Conservation (phyloP, 1,140 invertebrate genomes). For the Homarus americanus region DNA sequence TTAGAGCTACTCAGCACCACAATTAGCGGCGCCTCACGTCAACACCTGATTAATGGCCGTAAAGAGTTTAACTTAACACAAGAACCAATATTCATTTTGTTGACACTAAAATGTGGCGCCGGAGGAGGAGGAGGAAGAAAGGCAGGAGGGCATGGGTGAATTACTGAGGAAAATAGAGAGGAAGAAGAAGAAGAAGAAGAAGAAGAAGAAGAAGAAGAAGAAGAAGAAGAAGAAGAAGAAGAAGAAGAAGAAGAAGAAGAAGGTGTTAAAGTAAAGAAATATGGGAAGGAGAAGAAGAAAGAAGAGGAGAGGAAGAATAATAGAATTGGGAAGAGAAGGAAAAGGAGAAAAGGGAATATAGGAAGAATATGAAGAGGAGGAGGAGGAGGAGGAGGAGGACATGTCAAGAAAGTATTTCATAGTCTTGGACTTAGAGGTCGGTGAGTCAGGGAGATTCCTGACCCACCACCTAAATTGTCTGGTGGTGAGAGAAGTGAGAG, state of each 20-base stretch:
- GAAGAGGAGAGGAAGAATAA: background rate
- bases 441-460: no score
- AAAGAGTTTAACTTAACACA: background rate
- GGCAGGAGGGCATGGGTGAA: no score
- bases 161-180: background rate
- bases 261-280: background rate
- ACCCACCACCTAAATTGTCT: no score
- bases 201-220: background rate
- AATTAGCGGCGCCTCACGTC: background rate
- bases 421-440: no score
- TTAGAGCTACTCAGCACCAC: background rate
- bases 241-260: background rate
- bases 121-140: background rate
- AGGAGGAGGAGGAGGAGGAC: background rate
- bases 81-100: background rate
- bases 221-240: background rate
- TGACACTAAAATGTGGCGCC: background rate
- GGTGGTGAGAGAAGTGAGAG: no score
- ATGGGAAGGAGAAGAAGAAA: background rate
- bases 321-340: background rate
- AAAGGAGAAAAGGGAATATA: background rate
- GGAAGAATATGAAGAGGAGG: background rate
- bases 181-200: background rate
- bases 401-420: no score
- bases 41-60: background rate